phyloP scores from a whole-genome alignment of 2,888 invertebrate genomes.

The Sympetrum striolatum region DNA sequence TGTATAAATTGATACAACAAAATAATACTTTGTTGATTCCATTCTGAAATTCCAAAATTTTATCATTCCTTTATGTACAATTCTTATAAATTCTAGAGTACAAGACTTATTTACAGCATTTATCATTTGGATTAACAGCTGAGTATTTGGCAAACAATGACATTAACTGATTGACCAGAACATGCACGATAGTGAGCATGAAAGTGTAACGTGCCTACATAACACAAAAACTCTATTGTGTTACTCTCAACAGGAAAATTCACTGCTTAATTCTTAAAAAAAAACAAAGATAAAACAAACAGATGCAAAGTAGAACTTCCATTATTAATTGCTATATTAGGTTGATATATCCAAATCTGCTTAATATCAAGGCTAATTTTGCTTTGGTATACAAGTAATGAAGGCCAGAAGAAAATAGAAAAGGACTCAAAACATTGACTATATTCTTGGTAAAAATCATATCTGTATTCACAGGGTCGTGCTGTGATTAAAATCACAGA shows the following conservation, averaged over 20 bases:
- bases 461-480: background rate
- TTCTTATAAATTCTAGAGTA: background rate
- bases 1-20: background rate
- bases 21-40: background rate
- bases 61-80: background rate
- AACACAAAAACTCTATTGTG: too few species aligned
- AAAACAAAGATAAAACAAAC: too few species aligned
- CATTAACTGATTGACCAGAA: background rate
- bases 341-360: too few species aligned
- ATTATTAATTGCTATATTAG: too few species aligned
- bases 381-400: background rate
- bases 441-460: background rate
- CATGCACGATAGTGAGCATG: background rate
- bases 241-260: too few species aligned
- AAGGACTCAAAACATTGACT: background rate
- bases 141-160: background rate
- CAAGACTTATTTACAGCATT: background rate
- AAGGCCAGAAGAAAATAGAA: background rate
- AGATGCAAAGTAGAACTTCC: too few species aligned
- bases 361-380: too few species aligned
- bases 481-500: background rate
- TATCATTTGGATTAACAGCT: background rate
- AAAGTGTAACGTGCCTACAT: background rate
- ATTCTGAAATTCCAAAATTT: background rate
- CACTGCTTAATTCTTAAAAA: too few species aligned